These are phyloP conservation scores for Chelmon rostratus DNA, from an alignment of 2,797 vertebrate species.

Conservation along the genomic window DNA sequence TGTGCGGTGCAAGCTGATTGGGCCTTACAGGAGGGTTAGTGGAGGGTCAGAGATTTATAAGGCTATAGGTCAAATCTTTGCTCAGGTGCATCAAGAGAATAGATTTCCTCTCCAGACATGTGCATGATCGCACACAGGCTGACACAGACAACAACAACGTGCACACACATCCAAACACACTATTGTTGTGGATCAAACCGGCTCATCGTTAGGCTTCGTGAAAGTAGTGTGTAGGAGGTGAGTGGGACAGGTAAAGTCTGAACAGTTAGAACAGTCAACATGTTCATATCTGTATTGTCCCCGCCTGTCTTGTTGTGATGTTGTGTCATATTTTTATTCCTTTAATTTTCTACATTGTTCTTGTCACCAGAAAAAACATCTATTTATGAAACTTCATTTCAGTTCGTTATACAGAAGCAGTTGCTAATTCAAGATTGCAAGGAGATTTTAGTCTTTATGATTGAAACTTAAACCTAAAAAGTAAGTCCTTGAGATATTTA, in stretches of 20 bases:
- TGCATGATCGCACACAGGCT: slow-evolving; percentile 37
- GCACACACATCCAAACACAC: neutral
- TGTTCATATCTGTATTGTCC: too few relatives aligned
- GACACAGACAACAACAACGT: slow-evolving; percentile 15
- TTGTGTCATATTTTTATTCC: neutral
- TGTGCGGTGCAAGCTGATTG: slow-evolving; percentile 40
- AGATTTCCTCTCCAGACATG: slow-evolving; percentile 74
- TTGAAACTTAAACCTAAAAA: neutral
- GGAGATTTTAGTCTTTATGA: neutral
- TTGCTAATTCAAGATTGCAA: neutral
- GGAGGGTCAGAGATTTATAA: slow-evolving; percentile 63
- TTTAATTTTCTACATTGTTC: neutral
- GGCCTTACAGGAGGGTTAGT: slow-evolving; percentile 55
- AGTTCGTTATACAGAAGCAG: neutral
- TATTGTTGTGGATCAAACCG: slow-evolving; percentile 44
- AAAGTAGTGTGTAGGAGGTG: slow-evolving; percentile 10
- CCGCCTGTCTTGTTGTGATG: neutral
- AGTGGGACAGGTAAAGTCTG: slow-evolving; percentile 3
- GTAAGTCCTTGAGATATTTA: neutral
- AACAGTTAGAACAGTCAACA: neutral
- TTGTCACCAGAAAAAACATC: too few relatives aligned
- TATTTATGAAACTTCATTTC: too few relatives aligned
- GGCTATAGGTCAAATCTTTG: slow-evolving; percentile 60
- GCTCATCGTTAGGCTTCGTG: neutral
- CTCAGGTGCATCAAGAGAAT: slow-evolving; percentile 60